Percentiles rank a stretch among this genome's conserved stretches.
Conservation (phyloP, 2,797 vertebrate species). For the Esox masquinongy region DNA sequence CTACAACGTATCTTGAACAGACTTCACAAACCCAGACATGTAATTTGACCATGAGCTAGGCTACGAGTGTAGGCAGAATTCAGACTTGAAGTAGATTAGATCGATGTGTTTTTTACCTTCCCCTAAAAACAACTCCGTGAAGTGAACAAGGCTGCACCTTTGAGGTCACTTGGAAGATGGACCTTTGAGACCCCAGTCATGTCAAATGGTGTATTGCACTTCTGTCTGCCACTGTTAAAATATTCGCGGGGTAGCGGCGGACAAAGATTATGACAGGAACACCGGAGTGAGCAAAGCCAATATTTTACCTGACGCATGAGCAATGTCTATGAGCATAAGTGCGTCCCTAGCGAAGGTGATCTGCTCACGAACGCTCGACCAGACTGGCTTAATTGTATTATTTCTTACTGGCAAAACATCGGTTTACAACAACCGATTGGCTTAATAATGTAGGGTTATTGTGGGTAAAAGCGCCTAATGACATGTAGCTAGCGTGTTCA, state of each 20-base stretch:
- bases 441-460: constrained; percentile 12
- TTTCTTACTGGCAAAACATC: constrained; percentile 60
- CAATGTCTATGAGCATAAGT: constrained; percentile 50
- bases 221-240: constrained; percentile 47
- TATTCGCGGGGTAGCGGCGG: constrained; percentile 38
- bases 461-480: no score
- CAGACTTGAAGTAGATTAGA: not conserved
- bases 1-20: not conserved
- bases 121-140: not conserved
- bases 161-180: constrained; percentile 34
- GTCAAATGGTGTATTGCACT: constrained; percentile 50
- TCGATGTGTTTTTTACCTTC: not conserved
- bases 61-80: not conserved
- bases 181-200: constrained; percentile 36
- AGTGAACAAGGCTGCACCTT: not conserved
- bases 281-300: constrained; percentile 41
- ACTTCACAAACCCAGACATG: not conserved
- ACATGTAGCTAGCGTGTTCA: not conserved
- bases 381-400: constrained; percentile 64
- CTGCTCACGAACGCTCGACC: constrained; percentile 55
- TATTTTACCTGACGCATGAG: constrained; percentile 57
- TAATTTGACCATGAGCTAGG: not conserved
- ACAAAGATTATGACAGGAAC: constrained; percentile 45
- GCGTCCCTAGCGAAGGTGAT: constrained; percentile 64
- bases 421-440: constrained; percentile 58